Percentiles rank a stretch among this genome's conserved stretches.
Conservation (phyloP, 2,113 vertebrate species). For the Donacobius atricapilla region DNA sequence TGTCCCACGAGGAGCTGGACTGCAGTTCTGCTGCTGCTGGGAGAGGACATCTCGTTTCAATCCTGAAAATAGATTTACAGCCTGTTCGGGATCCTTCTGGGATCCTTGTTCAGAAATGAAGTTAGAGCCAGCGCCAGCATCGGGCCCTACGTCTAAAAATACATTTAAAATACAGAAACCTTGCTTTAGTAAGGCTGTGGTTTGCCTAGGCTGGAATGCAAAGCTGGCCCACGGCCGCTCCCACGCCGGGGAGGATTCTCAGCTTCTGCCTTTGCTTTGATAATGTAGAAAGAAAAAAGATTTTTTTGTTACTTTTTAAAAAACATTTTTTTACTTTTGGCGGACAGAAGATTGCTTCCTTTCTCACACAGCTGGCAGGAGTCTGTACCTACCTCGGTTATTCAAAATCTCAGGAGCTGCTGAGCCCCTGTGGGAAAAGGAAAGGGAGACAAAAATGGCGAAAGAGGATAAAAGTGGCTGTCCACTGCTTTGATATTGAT, state of each 20-base stretch:
- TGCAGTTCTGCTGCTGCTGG: neutral
- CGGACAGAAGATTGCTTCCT: neutral
- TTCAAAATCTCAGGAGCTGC: neutral
- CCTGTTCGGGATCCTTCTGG: neutral
- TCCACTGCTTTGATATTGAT: neutral
- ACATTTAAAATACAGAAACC: neutral
- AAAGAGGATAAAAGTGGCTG: neutral
- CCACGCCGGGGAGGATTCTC: neutral
- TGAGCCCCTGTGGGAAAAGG: neutral
- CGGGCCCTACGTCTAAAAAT: neutral
- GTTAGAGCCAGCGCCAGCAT: neutral
- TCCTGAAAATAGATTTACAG: neutral
- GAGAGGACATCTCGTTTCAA: neutral
- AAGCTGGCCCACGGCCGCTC: neutral
- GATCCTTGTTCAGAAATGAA: neutral
- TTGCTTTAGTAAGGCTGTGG: neutral
- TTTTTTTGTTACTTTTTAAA: neutral
- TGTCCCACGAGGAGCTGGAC: fast-evolving
- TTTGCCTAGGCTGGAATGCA: neutral
- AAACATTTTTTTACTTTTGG: neutral
- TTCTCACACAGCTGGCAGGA: neutral
- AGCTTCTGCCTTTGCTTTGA: neutral
- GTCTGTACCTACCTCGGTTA: neutral
- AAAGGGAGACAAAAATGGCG: neutral
- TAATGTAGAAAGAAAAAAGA: neutral